A percentile compares a stretch with the other conserved stretches of the same genome.
phyloP scores from a whole-genome alignment of 1,140 invertebrate genomes.

The Bombus polaris region DNA sequence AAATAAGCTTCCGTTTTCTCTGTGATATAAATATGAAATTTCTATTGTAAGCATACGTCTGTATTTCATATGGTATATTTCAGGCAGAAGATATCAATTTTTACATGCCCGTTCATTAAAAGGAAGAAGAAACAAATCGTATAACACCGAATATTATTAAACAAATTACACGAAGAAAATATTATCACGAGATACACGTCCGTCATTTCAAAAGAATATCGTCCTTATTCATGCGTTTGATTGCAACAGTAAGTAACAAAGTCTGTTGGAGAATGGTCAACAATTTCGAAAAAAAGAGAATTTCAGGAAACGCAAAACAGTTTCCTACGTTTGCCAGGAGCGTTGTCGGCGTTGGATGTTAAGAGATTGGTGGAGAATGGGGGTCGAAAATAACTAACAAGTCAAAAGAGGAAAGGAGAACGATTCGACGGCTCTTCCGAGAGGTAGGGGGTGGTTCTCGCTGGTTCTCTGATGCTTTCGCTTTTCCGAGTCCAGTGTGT shows the following conservation, averaged over 20 bases:
- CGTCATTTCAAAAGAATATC: neutral
- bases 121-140: neutral
- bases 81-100: neutral
- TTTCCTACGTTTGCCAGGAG: conserved; percentile 60
- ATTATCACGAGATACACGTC: neutral
- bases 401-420: conserved; percentile 56
- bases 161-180: neutral
- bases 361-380: conserved; percentile 20
- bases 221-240: neutral
- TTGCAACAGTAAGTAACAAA: neutral
- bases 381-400: conserved; percentile 69
- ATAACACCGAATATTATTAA: neutral
- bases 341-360: conserved; percentile 23
- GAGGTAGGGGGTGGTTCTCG: conserved; percentile 56
- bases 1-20: conserved; percentile 20
- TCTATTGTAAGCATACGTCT: neutral
- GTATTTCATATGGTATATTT: too few species aligned
- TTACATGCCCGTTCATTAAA: neutral
- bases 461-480: conserved; percentile 61
- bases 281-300: conserved; percentile 41
- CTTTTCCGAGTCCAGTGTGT: conserved; percentile 69
- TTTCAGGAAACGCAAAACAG: conserved; percentile 49
- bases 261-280: conserved; percentile 16
- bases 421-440: conserved; percentile 62
- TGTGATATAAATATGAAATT: conserved; percentile 20